Evolutionary conservation across 2,797 vertebrate genomes (phyloP), one percentile per base, ranked within the genome.

Genomic region (Arvicola amphibius): DNA sequence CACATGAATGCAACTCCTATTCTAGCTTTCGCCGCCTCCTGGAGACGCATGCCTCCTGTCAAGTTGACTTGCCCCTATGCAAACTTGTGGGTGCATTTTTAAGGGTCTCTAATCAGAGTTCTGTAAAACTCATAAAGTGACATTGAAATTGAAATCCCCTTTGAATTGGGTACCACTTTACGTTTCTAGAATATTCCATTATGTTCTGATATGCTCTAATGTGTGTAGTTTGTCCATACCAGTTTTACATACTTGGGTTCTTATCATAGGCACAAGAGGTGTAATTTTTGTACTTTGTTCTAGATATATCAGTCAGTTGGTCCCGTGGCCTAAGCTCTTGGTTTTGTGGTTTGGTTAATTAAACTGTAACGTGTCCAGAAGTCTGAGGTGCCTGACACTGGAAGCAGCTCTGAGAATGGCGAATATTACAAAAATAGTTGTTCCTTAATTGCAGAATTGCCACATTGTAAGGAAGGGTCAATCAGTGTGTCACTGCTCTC

Each of bases 311-410:
- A 0, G 16, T 73, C 61, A 91, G 37, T 85, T 74, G 65, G 27
- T 27, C 56, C 81, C 6, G 0, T 48, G 34, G 65, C 74, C 88
- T 95, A 83, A 74, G 65, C 91, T 92, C 37, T 89, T 71, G 91
- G 63, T 95, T 95, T 88, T 94, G 53, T 34, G 27, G 40, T 53
- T 97, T 90, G 93, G 51, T 40, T 87, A 94, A 91, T 95, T 95
- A 92, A 92, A 86, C 56, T 90, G 9, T 85, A 53, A 51, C 2
- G 0, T 84, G 11, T 77, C 65, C 4, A 23, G 27, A 87, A 65
- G 86, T 96, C 90, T 63, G 76, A 65, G 93, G 37, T 56, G 53
- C 12, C 0, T 84, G 4, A 43, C 53, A 61, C 21, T 76, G 92
- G 94, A 92, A 90, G 80, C 74, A 96, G 21, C 46, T 92, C 93